These are phyloP conservation scores for Molossus alvarezi DNA, from an alignment of 2,797 vertebrate genomes.

Conservation along the genomic window DNA sequence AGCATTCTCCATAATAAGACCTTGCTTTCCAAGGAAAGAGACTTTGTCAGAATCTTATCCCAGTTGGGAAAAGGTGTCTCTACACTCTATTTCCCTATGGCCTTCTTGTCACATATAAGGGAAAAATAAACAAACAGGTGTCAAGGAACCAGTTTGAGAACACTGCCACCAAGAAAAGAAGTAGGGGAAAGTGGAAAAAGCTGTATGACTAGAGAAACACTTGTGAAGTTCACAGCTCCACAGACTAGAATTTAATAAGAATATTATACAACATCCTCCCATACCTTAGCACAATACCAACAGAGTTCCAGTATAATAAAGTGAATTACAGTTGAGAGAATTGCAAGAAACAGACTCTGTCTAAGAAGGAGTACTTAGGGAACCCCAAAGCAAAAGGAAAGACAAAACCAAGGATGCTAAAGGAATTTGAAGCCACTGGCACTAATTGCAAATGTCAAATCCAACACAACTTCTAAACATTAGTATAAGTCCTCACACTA, in stretches of 20 bases:
- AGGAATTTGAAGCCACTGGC: not conserved
- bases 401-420: not conserved
- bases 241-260: not conserved
- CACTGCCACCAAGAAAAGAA: not conserved
- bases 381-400: not conserved
- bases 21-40: not conserved
- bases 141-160: not conserved
- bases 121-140: not conserved
- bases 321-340: not conserved
- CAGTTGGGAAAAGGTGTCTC: not conserved
- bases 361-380: not conserved
- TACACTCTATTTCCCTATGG: not conserved
- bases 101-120: not conserved
- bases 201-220: not conserved
- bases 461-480: not conserved
- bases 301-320: not conserved
- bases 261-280: not conserved
- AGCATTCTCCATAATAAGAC: not conserved
- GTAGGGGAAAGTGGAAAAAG: not conserved
- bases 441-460: not conserved
- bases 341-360: not conserved
- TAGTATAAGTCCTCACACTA: not conserved
- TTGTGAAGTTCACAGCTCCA: not conserved
- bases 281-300: not conserved
- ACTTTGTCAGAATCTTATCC: not conserved